A percentile compares a stretch with the other conserved stretches of the same genome.
Conservation (phyloP, 2,113 vertebrate genomes). For the Chrysochloris asiatica region DNA sequence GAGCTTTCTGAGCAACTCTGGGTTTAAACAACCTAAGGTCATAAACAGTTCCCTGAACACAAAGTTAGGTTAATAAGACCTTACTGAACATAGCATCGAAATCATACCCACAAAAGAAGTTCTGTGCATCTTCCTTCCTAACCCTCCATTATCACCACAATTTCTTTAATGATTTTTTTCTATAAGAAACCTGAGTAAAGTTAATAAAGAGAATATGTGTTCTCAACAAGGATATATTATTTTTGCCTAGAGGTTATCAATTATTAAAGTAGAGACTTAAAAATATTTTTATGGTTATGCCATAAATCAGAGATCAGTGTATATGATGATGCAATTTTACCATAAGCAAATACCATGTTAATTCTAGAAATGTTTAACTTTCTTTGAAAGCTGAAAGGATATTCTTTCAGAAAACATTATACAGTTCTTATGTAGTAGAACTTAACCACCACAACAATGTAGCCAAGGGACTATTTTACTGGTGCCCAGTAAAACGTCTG, state of each 20-base stretch:
- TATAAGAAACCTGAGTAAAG: neutral
- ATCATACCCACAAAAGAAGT: neutral
- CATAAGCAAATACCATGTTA: neutral
- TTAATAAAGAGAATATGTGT: neutral
- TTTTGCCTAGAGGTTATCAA: neutral
- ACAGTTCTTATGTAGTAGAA: neutral
- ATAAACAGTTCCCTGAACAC: neutral
- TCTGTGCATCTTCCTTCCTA: neutral
- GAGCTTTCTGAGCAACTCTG: neutral
- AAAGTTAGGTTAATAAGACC: neutral
- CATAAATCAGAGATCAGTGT: neutral
- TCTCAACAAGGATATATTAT: neutral
- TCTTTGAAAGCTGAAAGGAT: neutral
- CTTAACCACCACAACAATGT: no score
- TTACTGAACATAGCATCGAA: neutral
- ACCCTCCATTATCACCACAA: neutral
- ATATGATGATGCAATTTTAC: neutral
- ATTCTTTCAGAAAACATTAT: neutral
- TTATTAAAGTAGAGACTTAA: constrained; percentile 22
- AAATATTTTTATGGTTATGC: neutral
- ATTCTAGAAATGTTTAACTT: constrained; percentile 10
- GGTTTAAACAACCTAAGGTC: neutral
- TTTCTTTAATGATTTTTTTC: neutral
- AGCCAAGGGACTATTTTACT: neutral
- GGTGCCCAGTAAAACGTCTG: neutral